phyloP scores from a whole-genome alignment of 2,113 vertebrate species.

The Antechinus stuartii region DNA sequence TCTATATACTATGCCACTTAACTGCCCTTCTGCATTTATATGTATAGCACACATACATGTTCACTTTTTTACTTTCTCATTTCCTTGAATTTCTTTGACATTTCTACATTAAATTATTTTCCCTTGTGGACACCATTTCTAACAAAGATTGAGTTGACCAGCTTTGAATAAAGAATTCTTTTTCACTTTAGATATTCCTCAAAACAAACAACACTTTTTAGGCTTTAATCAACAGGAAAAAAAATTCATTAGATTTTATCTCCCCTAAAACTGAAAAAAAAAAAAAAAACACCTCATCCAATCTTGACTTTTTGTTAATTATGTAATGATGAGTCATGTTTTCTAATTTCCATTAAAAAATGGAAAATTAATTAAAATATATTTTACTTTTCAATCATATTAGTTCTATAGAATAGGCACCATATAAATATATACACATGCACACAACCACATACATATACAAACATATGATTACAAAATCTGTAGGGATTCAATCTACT shows the following conservation, averaged over 20 bases:
- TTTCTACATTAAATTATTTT: not conserved
- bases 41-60: not conserved
- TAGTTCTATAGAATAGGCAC: conserved; percentile 37
- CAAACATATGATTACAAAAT: not conserved
- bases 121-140: conserved; percentile 1
- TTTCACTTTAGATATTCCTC: not conserved
- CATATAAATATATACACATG: conserved; percentile 64
- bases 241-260: not conserved
- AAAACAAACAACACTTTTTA: not conserved
- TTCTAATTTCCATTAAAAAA: conserved; percentile 9
- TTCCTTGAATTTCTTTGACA: not conserved
- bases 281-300: not conserved
- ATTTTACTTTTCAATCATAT: conserved; percentile 43
- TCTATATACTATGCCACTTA: not conserved
- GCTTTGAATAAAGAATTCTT: not conserved
- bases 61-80: not conserved
- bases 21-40: not conserved
- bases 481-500: not conserved
- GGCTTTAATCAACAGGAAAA: conserved; percentile 34
- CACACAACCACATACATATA: not conserved
- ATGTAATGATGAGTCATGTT: conserved; percentile 42
- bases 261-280: conserved; percentile 28
- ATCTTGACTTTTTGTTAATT: conserved; percentile 15
- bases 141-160: conserved; percentile 3
- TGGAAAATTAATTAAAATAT: conserved; percentile 49